Percentiles rank a stretch among this genome's conserved stretches.
phyloP scores from a whole-genome alignment of 2,797 vertebrate species.

The Sebastiscus tertius region DNA sequence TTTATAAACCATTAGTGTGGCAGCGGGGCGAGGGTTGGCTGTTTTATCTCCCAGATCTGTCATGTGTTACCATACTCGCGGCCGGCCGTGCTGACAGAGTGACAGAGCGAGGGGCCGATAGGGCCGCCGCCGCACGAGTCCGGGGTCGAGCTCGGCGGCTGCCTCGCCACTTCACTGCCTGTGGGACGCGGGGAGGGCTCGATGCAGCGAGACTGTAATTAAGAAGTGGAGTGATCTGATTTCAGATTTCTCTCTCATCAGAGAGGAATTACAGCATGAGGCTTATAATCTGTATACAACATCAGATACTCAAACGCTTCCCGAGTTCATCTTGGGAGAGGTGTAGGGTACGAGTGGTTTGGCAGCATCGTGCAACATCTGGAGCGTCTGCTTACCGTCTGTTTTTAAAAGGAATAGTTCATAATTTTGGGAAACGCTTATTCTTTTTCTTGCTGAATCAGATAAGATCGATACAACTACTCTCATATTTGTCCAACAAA shows the following conservation, averaged over 20 bases:
- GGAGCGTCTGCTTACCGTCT: not conserved
- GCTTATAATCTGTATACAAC: conserved; percentile 60
- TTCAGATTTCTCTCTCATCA: conserved; percentile 67
- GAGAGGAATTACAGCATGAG: conserved; percentile 67
- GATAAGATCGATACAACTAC: not conserved
- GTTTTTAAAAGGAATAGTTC: not conserved
- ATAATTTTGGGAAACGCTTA: not conserved
- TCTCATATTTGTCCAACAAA: too few relatives aligned
- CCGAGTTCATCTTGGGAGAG: conserved; percentile 39
- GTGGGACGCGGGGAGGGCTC: conserved; percentile 49
- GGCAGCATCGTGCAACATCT: conserved; percentile 17
- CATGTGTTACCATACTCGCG: conserved; percentile 57
- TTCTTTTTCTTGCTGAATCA: not conserved
- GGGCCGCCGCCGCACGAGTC: conserved; percentile 24
- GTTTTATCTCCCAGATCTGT: conserved; percentile 79
- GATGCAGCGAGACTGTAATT: conserved; percentile 71
- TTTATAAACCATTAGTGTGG: conserved; percentile 80
- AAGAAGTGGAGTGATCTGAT: conserved; percentile 77
- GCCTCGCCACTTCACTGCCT: conserved; percentile 41
- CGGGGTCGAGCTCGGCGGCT: conserved; percentile 1
- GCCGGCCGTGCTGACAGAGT: conserved; percentile 59
- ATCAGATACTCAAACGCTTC: conserved; percentile 42
- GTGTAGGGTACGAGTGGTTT: not conserved
- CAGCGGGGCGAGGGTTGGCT: conserved; percentile 57
- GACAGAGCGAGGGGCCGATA: conserved; percentile 51